Evolutionary conservation across 2,888 invertebrate genomes (phyloP).

Genomic region (Syritta pipiens): DNA sequence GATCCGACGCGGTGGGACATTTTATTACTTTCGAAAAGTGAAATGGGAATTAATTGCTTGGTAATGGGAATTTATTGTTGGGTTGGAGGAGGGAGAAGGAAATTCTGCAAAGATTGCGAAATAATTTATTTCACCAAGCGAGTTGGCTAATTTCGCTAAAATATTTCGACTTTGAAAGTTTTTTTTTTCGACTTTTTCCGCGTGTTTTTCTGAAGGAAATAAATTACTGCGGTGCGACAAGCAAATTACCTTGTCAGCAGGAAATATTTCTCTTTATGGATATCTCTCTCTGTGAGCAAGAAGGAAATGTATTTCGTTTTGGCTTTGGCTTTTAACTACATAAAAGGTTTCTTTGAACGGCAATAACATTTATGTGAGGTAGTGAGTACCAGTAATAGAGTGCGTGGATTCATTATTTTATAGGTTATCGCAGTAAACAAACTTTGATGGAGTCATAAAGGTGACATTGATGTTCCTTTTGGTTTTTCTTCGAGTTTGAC

Average conservation of each 20-base stretch:
- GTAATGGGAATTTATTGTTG: slow-evolving; percentile 65
- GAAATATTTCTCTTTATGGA: slow-evolving; percentile 26
- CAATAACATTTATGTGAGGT: too few relatives aligned
- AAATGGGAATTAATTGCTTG: slow-evolving; percentile 65
- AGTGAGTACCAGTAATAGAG: too few relatives aligned
- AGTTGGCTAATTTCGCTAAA: slow-evolving; percentile 41
- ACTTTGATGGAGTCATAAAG: too few relatives aligned
- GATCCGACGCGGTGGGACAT: slow-evolving; percentile 17
- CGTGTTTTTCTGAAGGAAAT: background rate
- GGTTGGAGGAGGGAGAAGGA: background rate
- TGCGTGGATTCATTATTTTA: too few relatives aligned
- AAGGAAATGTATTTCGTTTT: too few relatives aligned
- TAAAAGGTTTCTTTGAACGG: too few relatives aligned
- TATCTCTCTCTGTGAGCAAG: too few relatives aligned
- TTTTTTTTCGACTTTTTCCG: slow-evolving; percentile 19
- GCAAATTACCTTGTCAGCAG: slow-evolving; percentile 41
- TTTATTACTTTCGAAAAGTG: slow-evolving; percentile 59
- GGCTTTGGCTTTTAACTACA: too few relatives aligned
- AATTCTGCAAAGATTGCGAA: slow-evolving; percentile 50
- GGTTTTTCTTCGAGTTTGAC: too few relatives aligned
- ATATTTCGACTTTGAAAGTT: slow-evolving; percentile 35
- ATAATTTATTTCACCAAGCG: slow-evolving; percentile 54
- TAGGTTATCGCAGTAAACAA: too few relatives aligned
- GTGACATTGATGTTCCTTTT: too few relatives aligned
- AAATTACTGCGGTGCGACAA: background rate